These are phyloP conservation scores for Scolopax bukidnonensis DNA, from an alignment of 2,797 vertebrate species.

Conservation along the genomic window DNA sequence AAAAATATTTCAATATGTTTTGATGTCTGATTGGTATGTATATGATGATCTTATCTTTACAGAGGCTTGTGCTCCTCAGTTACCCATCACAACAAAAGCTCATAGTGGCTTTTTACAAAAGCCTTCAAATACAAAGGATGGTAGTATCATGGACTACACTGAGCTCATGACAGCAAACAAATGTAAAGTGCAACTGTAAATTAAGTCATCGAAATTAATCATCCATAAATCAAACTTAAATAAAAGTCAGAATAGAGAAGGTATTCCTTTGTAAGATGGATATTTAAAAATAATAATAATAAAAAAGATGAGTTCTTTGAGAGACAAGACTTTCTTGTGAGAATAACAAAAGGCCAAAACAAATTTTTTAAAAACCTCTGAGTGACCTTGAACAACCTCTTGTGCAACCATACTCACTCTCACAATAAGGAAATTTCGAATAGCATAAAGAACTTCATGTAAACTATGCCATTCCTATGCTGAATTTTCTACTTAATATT, in stretches of 20 bases:
- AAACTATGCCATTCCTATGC: not conserved
- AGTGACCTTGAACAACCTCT: not conserved
- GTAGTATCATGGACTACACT: not conserved
- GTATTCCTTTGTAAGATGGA: not conserved
- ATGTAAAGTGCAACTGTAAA: not conserved
- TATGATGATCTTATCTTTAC: not conserved
- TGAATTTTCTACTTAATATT: not conserved
- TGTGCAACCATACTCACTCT: not conserved
- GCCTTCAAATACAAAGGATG: not conserved
- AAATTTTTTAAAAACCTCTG: not conserved
- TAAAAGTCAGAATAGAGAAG: not conserved
- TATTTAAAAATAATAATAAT: not conserved
- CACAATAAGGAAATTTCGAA: not conserved
- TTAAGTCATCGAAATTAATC: not conserved
- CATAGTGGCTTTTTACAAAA: not conserved
- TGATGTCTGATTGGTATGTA: accelerated
- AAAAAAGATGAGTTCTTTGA: not conserved
- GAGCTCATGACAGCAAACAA: not conserved
- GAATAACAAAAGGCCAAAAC: not conserved
- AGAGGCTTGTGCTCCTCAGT: not conserved
- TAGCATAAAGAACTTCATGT: accelerated
- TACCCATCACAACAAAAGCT: not conserved
- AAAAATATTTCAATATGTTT: not conserved
- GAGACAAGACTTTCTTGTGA: not conserved
- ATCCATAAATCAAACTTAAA: not conserved